Evolutionary conservation across 2,113 vertebrate species (phyloP), one percentile per base, ranked within the genome.

Genomic region (Thunnus maccoyii): DNA sequence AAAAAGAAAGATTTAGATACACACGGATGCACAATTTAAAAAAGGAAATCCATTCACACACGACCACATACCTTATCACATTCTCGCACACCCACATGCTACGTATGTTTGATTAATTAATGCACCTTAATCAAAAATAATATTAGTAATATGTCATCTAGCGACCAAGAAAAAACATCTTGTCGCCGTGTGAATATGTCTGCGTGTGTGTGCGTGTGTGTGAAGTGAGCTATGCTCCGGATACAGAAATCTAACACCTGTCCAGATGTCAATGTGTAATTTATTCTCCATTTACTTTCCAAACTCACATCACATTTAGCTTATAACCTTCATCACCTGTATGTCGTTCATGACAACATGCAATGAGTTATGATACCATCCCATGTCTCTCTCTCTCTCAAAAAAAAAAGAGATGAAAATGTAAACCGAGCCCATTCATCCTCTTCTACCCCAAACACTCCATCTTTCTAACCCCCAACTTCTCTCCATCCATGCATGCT

Each of bases 141-240:
- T 50, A 75, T 81, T 30, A 56, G 16, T 61, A 58, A 72, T 72
- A 80, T 66, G 60, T 80, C 17, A 51, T 36, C 0, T 11, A 16
- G 27, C 30, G 54, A 68, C 36, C 18, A 2, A 58, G 61, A 62
- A 64, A 63, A 77, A 3, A 63, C 27, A 36, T 41, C 27, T 41
- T 58, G 50, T 57, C 32, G 27, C 9, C 22, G 8, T 41, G 36
- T 4, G 27, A 30, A 30, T 30, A 30, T 30, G 4, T 22, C 22
- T 22, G 22, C 22, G 22, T 41, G 8, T 10, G 36, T 36, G 8
- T 41, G n/a, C n/a, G 36, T 70, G 57, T 63, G 50, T 48, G 41
- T 63, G 50, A 25, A 32, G 60, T 4, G n/a, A 58, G 65, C 36
- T 14, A 22, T 41, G 55, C 41, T 54, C 66, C 41, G 48, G 56